Base-by-base conservation (phyloP, 2,797 vertebrate species). In the Sparidentex hasta region DNA sequence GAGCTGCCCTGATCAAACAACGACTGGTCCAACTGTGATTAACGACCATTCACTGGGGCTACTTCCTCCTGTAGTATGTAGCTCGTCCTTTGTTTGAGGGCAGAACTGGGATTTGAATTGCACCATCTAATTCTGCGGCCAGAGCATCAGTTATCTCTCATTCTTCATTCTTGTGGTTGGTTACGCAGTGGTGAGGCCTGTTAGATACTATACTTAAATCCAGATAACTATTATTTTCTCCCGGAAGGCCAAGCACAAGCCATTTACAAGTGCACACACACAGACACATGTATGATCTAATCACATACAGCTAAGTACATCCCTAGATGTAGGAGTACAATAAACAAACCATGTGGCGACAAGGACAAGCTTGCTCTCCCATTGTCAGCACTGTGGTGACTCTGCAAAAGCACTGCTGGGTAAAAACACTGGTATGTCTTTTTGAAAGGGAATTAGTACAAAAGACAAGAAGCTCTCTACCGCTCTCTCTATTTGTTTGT, bases 361-460 rank as follows among this genome's bases (percentile, higher is more conserved):
- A 65, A 3, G 27, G 81, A 83, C 59, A 54, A 67, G 48, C 54
- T 82, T 47, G 50, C 33, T 73, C 20, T 52, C 16, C 58, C 50
- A 66, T 67, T 63, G 46, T 51, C 59, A 44, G 25, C 57, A 17
- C 65, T 65, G 54, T 64, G 20, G 51, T 88, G 86, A 90, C 71
- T 82, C 57, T 66, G 69, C 83, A 90, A 58, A 91, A 80, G 51
- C n/a, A 54, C 44, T 29, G n/a, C 7, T 48, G 46, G 5, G 74
- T 82, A 84, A 44, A 90, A 68, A 52, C 27, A 59, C 55, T 27
- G 21, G 8, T 50, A 20, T 27, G 27, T 61, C 20, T 7, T 29
- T 27, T 64, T 8, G 44, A 64, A 47, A 65, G 62, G 46, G 25
- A 71, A 54, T 63, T 41, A n/a, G 50, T 69, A 38, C 27, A 51